Evolutionary conservation across 1,140 invertebrate species (phyloP).

Genomic region (Penaeus vannamei): DNA sequence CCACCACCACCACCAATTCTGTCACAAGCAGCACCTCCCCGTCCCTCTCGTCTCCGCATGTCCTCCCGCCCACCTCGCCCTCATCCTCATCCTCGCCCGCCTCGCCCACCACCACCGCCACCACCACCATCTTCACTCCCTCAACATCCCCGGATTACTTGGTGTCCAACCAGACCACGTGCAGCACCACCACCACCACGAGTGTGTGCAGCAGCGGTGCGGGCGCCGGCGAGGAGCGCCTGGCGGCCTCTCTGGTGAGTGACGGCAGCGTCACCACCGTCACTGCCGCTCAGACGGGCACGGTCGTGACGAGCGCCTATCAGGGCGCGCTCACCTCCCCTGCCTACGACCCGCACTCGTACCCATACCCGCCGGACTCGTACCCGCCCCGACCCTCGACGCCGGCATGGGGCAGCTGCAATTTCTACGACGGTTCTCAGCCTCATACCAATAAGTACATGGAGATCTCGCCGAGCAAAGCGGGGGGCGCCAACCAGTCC

Average conservation of each 20-base stretch:
- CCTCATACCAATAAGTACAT: slow-evolving; percentile 67
- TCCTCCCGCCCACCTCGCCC: neutral
- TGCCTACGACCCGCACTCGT: slow-evolving; percentile 57
- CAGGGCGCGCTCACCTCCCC: slow-evolving; percentile 63
- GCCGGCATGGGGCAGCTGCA: slow-evolving; percentile 65
- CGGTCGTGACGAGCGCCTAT: slow-evolving; percentile 64
- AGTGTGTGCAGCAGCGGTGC: neutral
- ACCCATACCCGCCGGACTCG: slow-evolving; percentile 48
- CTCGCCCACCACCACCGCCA: slow-evolving; percentile 12
- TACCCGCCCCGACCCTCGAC: slow-evolving; percentile 48
- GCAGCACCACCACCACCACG: slow-evolving; percentile 13
- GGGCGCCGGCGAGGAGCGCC: neutral
- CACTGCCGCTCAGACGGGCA: slow-evolving; percentile 59
- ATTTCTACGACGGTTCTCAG: slow-evolving; percentile 66
- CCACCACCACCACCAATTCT: slow-evolving; percentile 19
- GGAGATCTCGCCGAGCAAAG: slow-evolving; percentile 63
- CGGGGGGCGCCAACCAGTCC: slow-evolving; percentile 77
- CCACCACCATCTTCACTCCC: slow-evolving; percentile 36
- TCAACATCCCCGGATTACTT: neutral
- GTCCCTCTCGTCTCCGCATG: neutral
- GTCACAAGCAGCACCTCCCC: neutral
- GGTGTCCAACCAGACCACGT: too few relatives aligned
- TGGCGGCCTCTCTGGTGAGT: slow-evolving; percentile 14
- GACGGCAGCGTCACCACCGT: slow-evolving; percentile 54
- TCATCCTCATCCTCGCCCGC: neutral